phyloP scores from a whole-genome alignment of 2,888 invertebrate species.

The Perizoma flavofasciatum region DNA sequence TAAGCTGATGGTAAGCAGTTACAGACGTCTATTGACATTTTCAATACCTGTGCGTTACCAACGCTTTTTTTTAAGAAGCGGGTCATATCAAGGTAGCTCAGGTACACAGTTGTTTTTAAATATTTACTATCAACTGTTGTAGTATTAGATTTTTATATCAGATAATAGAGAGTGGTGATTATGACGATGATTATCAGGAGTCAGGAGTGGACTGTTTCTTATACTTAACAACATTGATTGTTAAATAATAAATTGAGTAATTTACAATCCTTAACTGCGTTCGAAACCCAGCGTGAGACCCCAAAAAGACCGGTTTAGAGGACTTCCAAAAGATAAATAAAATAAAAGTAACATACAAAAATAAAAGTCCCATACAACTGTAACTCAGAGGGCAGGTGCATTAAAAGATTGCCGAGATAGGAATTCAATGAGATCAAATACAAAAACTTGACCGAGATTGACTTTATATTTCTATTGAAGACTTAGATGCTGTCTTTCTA shows the following conservation, averaged over 20 bases:
- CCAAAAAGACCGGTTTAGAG: conserved; percentile 8
- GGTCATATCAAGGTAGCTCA: too few relatives aligned
- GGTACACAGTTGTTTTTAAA: too few relatives aligned
- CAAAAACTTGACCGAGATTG: conserved; percentile 6
- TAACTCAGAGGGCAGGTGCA: conserved; percentile 15
- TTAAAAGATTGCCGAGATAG: conserved; percentile 13
- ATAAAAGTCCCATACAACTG: conserved; percentile 8
- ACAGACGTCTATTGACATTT: too few relatives aligned
- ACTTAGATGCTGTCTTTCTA: background rate
- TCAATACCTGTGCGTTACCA: too few relatives aligned
- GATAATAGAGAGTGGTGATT: too few relatives aligned
- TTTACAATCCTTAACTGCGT: conserved; percentile 1
- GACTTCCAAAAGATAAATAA: conserved; percentile 9
- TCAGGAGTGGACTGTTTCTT: too few relatives aligned
- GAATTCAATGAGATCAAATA: conserved; percentile 5
- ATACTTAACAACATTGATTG: background rate
- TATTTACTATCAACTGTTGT: too few relatives aligned
- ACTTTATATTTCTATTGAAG: conserved; percentile 3
- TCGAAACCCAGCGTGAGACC: conserved; percentile 16
- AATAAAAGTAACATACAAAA: conserved; percentile 3
- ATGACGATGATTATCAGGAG: too few relatives aligned
- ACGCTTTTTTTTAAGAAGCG: too few relatives aligned
- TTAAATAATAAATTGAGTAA: conserved; percentile 1
- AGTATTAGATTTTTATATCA: too few relatives aligned
- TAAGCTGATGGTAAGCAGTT: too few relatives aligned